A percentile compares a stretch with the other conserved stretches of the same genome.
These are phyloP conservation scores for Latrodectus geometricus DNA, from an alignment of 1,140 invertebrate genomes.

Conservation along the genomic window DNA sequence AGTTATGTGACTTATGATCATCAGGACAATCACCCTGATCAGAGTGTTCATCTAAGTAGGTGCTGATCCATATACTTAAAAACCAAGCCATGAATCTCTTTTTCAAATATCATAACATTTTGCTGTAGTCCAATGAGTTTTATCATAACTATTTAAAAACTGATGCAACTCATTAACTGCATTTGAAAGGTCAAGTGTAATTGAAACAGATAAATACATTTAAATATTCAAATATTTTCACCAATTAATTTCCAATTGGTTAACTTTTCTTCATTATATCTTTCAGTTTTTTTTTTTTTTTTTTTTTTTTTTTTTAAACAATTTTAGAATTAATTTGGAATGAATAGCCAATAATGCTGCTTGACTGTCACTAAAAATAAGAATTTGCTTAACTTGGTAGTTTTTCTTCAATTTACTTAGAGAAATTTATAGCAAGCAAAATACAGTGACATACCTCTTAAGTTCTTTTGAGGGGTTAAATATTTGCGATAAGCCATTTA, in stretches of 20 bases:
- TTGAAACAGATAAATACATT: slow-evolving; percentile 65
- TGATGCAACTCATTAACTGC: slow-evolving; percentile 70
- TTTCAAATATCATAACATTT: slow-evolving; percentile 64
- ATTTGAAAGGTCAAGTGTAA: slow-evolving; percentile 71
- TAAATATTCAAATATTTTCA: neutral
- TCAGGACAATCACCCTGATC: slow-evolving; percentile 40
- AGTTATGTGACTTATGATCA: slow-evolving; percentile 65
- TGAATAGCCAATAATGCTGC: too few relatives aligned
- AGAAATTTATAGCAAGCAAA: too few relatives aligned
- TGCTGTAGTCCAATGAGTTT: slow-evolving; percentile 66
- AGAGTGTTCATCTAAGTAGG: neutral
- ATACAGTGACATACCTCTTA: too few relatives aligned
- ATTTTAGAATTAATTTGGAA: too few relatives aligned
- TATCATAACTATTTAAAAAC: slow-evolving; percentile 66
- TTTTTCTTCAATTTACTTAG: too few relatives aligned
- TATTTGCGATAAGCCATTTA: too few relatives aligned
- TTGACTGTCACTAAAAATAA: too few relatives aligned
- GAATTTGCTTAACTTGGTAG: too few relatives aligned
- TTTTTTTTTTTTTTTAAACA: too few relatives aligned
- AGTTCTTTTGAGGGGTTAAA: too few relatives aligned
- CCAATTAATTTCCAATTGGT: neutral
- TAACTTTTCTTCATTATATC: slow-evolving; percentile 59
- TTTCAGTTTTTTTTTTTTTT: too few relatives aligned
- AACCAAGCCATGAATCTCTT: slow-evolving; percentile 44
- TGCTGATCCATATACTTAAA: neutral